Percentiles rank a stretch among this genome's conserved stretches.
Evolutionary conservation across 2,797 vertebrate species (phyloP).

Genomic region (Loris lydekkerianus): DNA sequence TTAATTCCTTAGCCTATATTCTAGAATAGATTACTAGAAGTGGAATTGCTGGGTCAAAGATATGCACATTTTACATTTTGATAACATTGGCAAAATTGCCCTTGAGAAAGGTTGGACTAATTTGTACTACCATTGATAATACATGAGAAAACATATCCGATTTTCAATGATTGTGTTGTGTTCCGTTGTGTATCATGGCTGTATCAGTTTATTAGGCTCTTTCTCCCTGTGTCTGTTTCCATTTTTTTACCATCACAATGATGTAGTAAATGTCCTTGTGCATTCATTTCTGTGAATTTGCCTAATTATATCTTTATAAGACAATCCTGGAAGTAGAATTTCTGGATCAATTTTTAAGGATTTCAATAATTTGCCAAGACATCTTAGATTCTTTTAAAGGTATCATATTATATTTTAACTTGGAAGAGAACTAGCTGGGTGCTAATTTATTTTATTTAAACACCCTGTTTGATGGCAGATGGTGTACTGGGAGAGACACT

Average conservation of each 20-base stretch:
- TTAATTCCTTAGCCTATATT: constrained; percentile 32
- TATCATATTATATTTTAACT: not conserved
- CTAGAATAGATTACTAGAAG: constrained; percentile 49
- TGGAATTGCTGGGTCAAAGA: constrained; percentile 1
- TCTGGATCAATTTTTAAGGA: constrained; percentile 33
- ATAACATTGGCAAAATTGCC: not conserved
- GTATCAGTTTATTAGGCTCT: not conserved
- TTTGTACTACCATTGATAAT: not conserved
- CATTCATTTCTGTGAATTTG: constrained; percentile 13
- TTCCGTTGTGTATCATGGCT: not conserved
- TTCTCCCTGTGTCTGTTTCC: not conserved
- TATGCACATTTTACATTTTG: not conserved
- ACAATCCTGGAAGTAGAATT: not conserved
- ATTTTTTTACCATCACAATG: not conserved
- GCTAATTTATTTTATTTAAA: not conserved
- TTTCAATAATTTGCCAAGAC: constrained; percentile 22
- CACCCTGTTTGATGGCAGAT: not conserved
- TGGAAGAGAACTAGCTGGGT: not conserved
- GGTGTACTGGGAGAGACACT: not conserved
- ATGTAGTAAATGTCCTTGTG: not conserved
- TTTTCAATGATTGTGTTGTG: not conserved
- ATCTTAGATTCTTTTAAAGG: constrained; percentile 40
- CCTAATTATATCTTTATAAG: not conserved
- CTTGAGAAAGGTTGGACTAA: not conserved
- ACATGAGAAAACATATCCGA: not conserved